phyloP scores from a whole-genome alignment of 2,113 vertebrate species.

The Prunella fulvescens region DNA sequence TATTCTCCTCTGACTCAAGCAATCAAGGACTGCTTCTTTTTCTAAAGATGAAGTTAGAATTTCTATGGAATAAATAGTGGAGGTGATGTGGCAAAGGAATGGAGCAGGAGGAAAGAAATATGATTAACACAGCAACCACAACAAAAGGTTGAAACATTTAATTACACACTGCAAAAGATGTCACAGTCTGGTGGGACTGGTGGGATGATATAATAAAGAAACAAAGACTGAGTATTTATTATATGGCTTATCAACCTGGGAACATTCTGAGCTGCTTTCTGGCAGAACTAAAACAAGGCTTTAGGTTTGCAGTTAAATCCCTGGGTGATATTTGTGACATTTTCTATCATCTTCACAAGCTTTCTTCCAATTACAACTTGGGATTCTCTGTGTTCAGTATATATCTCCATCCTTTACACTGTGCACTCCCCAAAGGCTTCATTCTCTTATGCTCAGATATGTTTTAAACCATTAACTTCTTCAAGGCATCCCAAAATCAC shows the following conservation, averaged over 20 bases:
- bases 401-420: background rate
- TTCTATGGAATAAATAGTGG: background rate
- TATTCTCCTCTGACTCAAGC: background rate
- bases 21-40: background rate
- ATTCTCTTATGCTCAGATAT: background rate
- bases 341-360: background rate
- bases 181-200: background rate
- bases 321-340: background rate
- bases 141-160: background rate
- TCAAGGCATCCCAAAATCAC: background rate
- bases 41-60: background rate
- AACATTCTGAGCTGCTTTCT: background rate
- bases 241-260: background rate
- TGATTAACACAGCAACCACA: background rate
- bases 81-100: background rate
- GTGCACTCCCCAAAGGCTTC: background rate
- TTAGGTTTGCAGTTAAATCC: background rate
- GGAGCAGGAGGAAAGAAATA: background rate
- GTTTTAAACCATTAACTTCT: background rate
- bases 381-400: background rate
- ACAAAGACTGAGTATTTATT: background rate
- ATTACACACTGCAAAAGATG: background rate
- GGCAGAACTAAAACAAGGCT: background rate
- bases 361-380: background rate
- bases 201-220: background rate